These are phyloP conservation scores for Formicarius rufipectus DNA, from an alignment of 2,113 vertebrate species.

Conservation along the genomic window DNA sequence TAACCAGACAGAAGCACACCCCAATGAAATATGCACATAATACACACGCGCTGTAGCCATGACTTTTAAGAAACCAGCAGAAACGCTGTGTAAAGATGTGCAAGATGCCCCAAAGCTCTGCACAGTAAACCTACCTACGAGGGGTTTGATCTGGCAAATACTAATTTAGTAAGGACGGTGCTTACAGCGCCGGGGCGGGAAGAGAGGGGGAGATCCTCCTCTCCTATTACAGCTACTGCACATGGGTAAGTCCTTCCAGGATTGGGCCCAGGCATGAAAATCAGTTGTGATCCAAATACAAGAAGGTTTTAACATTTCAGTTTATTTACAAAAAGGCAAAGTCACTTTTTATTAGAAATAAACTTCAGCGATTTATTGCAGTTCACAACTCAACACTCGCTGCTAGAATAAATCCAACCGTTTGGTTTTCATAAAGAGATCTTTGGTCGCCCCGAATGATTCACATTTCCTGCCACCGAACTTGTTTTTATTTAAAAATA, in stretches of 20 bases:
- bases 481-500: conserved; percentile 70
- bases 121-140: neutral
- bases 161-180: neutral
- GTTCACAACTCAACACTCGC: conserved; percentile 18
- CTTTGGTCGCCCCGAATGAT: conserved; percentile 74
- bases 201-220: neutral
- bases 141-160: neutral
- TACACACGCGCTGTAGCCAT: neutral
- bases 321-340: neutral
- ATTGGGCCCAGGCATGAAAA: neutral
- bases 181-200: neutral
- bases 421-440: conserved; percentile 63
- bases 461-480: conserved; percentile 76
- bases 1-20: neutral
- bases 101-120: neutral
- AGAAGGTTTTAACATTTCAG: neutral
- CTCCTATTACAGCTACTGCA: neutral
- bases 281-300: neutral
- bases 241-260: neutral
- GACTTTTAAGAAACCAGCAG: neutral
- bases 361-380: conserved; percentile 8
- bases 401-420: conserved; percentile 66
- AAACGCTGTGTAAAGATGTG: neutral
- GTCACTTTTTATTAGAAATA: conserved; percentile 36
- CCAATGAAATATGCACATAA: neutral